Conservation (phyloP, 2,113 vertebrate species). For the Arvicanthis niloticus region DNA sequence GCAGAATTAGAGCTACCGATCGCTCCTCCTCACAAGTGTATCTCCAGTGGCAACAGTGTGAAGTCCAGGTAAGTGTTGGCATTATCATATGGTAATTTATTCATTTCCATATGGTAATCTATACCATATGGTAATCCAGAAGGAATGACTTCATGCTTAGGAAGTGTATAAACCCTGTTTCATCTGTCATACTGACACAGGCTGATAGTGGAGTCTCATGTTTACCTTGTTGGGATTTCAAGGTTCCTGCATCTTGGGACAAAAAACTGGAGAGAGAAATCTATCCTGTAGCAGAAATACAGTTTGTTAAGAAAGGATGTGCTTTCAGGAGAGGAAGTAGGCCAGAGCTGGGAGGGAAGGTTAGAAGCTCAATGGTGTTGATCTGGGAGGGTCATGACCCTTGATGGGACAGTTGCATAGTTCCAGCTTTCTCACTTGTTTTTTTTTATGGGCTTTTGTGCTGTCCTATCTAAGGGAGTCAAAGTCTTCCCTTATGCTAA, state of each 20-base stretch:
- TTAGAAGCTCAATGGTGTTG: neutral
- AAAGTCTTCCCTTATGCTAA: neutral
- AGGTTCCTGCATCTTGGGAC: neutral
- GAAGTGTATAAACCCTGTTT: neutral
- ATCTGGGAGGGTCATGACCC: neutral
- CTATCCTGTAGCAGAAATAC: neutral
- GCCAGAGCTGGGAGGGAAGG: neutral
- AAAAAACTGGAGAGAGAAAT: neutral
- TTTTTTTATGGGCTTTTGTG: neutral
- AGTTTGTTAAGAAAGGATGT: neutral
- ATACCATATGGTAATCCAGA: neutral
- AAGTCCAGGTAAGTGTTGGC: constrained; percentile 10
- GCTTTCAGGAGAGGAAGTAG: neutral
- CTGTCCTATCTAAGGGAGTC: neutral
- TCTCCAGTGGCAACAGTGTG: neutral
- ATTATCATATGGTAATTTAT: neutral
- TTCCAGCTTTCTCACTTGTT: no score
- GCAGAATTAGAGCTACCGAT: constrained; percentile 22
- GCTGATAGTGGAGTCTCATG: neutral
- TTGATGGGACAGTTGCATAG: neutral
- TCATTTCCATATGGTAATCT: neutral
- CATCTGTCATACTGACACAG: neutral
- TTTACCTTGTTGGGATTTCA: neutral
- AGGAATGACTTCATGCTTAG: neutral
- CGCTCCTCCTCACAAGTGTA: neutral